phyloP scores from a whole-genome alignment of 2,888 invertebrate genomes.

The Cactoblastis cactorum region DNA sequence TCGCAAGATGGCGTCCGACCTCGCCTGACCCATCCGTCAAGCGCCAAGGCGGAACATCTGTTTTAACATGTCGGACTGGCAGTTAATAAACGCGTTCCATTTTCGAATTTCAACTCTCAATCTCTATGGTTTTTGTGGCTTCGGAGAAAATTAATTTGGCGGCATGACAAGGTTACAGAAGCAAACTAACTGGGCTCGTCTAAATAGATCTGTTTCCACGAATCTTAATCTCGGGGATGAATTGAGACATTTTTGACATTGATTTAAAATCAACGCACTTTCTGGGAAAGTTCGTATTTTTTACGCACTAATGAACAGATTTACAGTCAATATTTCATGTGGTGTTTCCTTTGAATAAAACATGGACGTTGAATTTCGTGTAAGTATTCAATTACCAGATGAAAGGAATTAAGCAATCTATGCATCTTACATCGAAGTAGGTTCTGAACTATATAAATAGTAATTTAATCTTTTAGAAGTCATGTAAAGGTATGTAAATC shows the following conservation, averaged over 20 bases:
- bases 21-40: conserved; percentile 73
- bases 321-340: neutral
- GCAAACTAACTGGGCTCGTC: conserved; percentile 5
- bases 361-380: neutral
- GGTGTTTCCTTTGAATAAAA: conserved; percentile 7
- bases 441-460: too few relatives aligned
- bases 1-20: conserved; percentile 70
- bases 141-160: conserved; percentile 14
- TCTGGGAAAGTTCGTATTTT: conserved; percentile 9
- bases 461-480: too few relatives aligned
- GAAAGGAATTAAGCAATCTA: conserved; percentile 4
- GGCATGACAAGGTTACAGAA: conserved; percentile 8
- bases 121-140: conserved; percentile 17
- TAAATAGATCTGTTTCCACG: conserved; percentile 18
- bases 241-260: conserved; percentile 17
- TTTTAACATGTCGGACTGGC: conserved; percentile 67
- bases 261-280: conserved; percentile 24
- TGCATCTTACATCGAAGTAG: neutral
- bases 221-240: conserved; percentile 17
- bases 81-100: conserved; percentile 60
- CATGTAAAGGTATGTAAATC: too few relatives aligned
- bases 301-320: neutral
- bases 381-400: conserved; percentile 10
- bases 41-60: conserved; percentile 71
- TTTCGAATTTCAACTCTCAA: conserved; percentile 40